phyloP scores from a whole-genome alignment of 2,888 invertebrate genomes.

The Dysmachus trigonus region DNA sequence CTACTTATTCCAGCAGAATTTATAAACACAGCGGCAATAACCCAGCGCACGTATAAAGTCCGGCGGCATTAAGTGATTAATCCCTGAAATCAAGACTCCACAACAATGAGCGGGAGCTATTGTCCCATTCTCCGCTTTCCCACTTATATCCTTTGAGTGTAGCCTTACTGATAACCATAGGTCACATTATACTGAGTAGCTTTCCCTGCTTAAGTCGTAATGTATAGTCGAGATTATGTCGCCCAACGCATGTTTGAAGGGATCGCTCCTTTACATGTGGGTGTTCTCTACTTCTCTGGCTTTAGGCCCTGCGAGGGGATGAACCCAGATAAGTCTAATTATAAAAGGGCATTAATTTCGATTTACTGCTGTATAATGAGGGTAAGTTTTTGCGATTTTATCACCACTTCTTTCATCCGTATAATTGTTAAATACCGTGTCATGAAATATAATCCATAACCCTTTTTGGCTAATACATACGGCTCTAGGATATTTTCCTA shows the following conservation, averaged over 20 bases:
- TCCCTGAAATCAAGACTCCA: constrained; percentile 23
- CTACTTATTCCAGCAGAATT: constrained; percentile 4
- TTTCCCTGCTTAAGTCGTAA: constrained; percentile 38
- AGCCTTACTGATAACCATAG: constrained; percentile 36
- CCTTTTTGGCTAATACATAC: background rate
- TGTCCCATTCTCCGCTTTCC: constrained; percentile 4
- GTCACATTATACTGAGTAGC: constrained; percentile 37
- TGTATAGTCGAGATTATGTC: constrained; percentile 32
- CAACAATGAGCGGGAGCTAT: constrained; percentile 26
- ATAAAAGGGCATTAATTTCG: constrained; percentile 39
- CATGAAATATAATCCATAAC: constrained; percentile 1
- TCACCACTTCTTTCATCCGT: constrained; percentile 5
- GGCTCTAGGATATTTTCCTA: background rate
- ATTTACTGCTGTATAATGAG: constrained; percentile 35
- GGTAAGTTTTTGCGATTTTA: constrained; percentile 37
- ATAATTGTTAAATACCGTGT: constrained; percentile 11
- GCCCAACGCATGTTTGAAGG: constrained; percentile 34
- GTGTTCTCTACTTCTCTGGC: background rate
- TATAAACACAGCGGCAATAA: constrained; percentile 13
- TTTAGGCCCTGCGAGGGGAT: background rate
- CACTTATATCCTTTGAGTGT: constrained; percentile 32
- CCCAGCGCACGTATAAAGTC: background rate
- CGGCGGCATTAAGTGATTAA: constrained; percentile 31
- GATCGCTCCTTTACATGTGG: background rate
- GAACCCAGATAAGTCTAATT: constrained; percentile 25